Evolutionary conservation across 2,797 vertebrate species (phyloP).

Genomic region (Gambelia wislizenii): DNA sequence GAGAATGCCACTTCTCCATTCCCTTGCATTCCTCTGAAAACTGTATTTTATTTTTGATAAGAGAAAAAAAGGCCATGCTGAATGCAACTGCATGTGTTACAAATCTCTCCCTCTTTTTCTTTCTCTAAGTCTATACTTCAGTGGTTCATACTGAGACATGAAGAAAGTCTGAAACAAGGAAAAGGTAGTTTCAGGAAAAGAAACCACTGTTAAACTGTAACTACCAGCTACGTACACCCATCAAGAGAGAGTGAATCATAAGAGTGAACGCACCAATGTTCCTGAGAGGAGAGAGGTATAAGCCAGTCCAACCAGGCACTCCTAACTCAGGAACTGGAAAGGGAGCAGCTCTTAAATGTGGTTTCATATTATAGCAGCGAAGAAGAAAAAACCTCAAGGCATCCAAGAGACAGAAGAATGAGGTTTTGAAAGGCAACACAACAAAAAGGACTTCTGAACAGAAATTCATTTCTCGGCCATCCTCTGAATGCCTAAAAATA

Average conservation of each 20-base stretch:
- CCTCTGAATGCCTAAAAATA: conserved; percentile 10
- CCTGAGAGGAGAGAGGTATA: too few species aligned
- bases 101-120: too few species aligned
- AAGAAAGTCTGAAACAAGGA: background rate
- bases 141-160: conserved; percentile 58
- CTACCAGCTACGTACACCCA: background rate
- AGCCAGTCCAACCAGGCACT: background rate
- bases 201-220: background rate
- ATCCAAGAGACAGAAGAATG: background rate
- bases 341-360: background rate
- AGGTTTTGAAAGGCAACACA: conserved; percentile 12
- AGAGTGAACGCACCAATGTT: background rate
- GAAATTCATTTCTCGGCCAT: conserved; percentile 4
- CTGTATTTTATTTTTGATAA: background rate
- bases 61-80: background rate
- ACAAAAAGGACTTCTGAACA: background rate
- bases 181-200: background rate
- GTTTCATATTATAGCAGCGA: background rate
- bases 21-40: background rate
- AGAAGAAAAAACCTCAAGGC: background rate
- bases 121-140: conserved; percentile 37
- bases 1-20: too few species aligned
- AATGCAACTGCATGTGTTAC: too few species aligned
- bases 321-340: background rate
- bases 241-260: background rate